Percentiles rank a stretch among this genome's conserved stretches.
Evolutionary conservation across 2,797 vertebrate species (phyloP).

Genomic region (Morus bassanus): DNA sequence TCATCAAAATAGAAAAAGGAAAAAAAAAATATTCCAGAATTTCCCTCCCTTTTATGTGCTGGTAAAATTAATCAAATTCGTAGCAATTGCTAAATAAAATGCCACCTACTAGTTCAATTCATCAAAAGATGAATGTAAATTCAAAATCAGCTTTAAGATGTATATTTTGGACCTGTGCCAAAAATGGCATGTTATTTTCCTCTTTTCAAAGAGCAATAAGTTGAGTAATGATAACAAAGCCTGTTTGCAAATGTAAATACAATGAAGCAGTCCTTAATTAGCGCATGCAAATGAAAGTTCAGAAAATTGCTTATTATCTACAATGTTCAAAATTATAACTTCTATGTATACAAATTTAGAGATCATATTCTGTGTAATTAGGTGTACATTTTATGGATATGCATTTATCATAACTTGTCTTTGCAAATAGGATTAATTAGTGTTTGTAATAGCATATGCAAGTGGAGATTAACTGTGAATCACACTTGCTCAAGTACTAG

Average conservation of each 20-base stretch:
- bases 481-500: background rate
- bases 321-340: slow-evolving; percentile 16
- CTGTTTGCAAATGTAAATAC: slow-evolving; percentile 21
- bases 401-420: slow-evolving; percentile 53
- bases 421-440: slow-evolving; percentile 56
- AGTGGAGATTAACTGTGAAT: slow-evolving; percentile 23
- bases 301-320: slow-evolving; percentile 20
- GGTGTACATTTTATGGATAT: slow-evolving; percentile 37
- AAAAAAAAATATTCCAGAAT: background rate
- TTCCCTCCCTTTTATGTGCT: background rate
- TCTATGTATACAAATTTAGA: slow-evolving; percentile 38
- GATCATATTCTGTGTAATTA: slow-evolving; percentile 61
- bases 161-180: background rate
- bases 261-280: slow-evolving; percentile 13
- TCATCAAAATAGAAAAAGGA: background rate
- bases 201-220: background rate
- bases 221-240: slow-evolving; percentile 5
- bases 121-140: background rate
- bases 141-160: background rate
- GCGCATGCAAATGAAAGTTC: slow-evolving; percentile 36
- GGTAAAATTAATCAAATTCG: background rate
- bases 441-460: slow-evolving; percentile 23
- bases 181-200: background rate
- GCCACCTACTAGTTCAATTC: background rate
- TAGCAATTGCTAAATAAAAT: background rate